Conservation (phyloP, 2,113 vertebrate genomes). For the Rhynchomys soricoides region DNA sequence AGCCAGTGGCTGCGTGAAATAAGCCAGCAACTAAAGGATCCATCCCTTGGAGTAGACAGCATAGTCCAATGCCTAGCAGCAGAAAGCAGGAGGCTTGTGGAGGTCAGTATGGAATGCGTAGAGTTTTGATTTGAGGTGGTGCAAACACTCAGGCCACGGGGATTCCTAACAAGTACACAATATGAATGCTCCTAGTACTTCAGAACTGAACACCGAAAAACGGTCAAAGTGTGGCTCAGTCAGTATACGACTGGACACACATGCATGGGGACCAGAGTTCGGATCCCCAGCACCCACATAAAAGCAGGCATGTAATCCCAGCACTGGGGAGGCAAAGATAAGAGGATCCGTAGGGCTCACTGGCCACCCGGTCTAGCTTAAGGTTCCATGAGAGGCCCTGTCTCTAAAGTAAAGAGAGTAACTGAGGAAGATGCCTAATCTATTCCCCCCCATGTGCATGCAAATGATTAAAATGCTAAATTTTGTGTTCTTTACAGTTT, state of each 20-base stretch:
- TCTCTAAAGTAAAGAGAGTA: not conserved
- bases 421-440: not conserved
- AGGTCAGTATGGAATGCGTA: rapidly evolving
- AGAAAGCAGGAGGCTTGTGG: not conserved
- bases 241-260: not conserved
- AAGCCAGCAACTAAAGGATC: not conserved
- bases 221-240: not conserved
- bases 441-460: too few relatives aligned
- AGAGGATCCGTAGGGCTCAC: not conserved
- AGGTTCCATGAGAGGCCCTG: not conserved
- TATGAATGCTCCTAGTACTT: not conserved
- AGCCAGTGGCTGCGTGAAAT: not conserved
- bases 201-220: not conserved
- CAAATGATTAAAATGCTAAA: not conserved
- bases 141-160: not conserved
- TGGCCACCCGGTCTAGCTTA: not conserved
- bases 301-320: not conserved
- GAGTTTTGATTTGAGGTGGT: not conserved
- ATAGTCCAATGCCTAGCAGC: not conserved
- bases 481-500: not conserved
- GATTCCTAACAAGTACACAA: not conserved
- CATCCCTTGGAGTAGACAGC: not conserved
- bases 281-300: not conserved
- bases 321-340: too few relatives aligned
- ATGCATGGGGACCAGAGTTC: not conserved